Evolutionary conservation across 2,797 vertebrate genomes (phyloP).

Genomic region (Dendrocincla fuliginosa): DNA sequence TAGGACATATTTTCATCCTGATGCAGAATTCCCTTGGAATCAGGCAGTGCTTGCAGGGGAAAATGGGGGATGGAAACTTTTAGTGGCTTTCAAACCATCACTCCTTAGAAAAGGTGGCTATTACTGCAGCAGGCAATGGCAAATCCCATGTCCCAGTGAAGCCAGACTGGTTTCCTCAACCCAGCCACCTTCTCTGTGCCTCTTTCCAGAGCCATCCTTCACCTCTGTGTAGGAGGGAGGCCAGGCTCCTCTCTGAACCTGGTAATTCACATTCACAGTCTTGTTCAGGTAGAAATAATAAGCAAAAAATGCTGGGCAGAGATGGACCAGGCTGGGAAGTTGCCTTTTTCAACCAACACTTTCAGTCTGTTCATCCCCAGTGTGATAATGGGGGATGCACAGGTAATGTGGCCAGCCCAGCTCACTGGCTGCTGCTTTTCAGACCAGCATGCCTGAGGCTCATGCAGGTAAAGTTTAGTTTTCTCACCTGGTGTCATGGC

Average conservation of each 20-base stretch:
- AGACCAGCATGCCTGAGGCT: not conserved
- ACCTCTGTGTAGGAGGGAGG: not conserved
- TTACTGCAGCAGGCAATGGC: not conserved
- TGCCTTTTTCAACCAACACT: not conserved
- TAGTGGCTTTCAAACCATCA: not conserved
- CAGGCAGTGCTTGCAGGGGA: not conserved
- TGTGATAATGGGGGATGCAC: not conserved
- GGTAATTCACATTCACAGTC: not conserved
- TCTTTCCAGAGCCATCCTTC: not conserved
- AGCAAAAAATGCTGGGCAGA: not conserved
- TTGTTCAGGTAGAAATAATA: not conserved
- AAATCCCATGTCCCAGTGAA: not conserved
- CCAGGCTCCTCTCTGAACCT: not conserved
- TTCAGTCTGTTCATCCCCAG: not conserved
- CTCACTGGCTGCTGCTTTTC: not conserved
- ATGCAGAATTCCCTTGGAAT: not conserved
- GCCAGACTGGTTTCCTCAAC: not conserved
- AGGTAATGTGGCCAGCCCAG: accelerated
- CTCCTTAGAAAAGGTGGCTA: not conserved
- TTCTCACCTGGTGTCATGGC: not conserved
- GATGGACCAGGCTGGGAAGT: not conserved
- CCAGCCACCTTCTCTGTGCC: not conserved
- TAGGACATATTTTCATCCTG: not conserved
- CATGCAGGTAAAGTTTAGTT: not conserved
- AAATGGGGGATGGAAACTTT: not conserved